Base-by-base conservation (phyloP, 2,888 invertebrate species). In the Melangyna quadrimaculata region DNA sequence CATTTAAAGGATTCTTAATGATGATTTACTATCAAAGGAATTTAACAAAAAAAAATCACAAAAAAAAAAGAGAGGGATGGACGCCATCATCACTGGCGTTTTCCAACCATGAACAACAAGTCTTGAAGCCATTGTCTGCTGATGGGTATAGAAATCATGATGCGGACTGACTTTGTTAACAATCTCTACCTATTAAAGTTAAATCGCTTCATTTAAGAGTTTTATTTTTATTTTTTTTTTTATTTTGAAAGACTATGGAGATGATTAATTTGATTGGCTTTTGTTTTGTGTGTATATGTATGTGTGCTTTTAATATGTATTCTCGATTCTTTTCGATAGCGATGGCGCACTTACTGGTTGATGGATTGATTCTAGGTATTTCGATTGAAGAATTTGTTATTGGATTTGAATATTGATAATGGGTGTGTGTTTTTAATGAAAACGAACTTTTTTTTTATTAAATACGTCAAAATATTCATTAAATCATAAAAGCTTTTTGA, bases 1-100 rank as follows among this genome's bases (percentile, higher is more conserved):
- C 81, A 57, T 86, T 86, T 86, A 81, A 81, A 86, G 73, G 70
- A 81, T 81, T 70, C 81, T 51, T 86, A 81, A 86, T 86, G 86
- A 86, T 86, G 86, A 81, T 77, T 86, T 73, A 78, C 81, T 72
- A 29, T 8, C 27, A 55, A 72, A 67, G 12, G 57, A 27, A 69
- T 45, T 55, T 37, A 35, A 51, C 22, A 32, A 9, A 9, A 10
- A 27, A 70, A 17, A 37, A n/a, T n/a, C n/a, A n/a, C n/a, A n/a
- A 17, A 24, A 65, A 27, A 3, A 32, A 14, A 37, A 8, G 14
- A 10, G 6, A 12, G 4, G 29, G 14, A 27, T 51, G 57, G 22
- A 55, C 24, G 51, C 24, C 63, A 22, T 24, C 19, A 75, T 35
- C 19, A 75, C 27, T 55, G 53, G 35, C 63, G 27, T 35, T 59